A percentile compares a stretch with the other conserved stretches of the same genome.
phyloP scores from a whole-genome alignment of 2,113 vertebrate genomes.

The Muntiacus reevesi region DNA sequence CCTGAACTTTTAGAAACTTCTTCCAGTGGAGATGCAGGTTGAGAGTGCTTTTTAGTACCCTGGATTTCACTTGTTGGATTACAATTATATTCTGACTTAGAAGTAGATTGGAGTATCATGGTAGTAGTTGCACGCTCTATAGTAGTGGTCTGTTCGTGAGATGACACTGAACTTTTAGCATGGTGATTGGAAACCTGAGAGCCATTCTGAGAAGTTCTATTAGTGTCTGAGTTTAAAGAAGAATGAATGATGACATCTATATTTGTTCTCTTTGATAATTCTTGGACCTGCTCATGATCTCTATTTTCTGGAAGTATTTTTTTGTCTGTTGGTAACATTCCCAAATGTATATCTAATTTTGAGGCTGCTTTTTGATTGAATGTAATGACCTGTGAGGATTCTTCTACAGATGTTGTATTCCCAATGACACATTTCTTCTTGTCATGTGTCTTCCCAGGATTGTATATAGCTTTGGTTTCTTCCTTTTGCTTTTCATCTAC shows the following conservation, averaged over 20 bases:
- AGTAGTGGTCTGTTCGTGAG: background rate
- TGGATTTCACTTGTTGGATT: conserved; percentile 47
- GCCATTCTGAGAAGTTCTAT: conserved; percentile 57
- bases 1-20: conserved; percentile 54
- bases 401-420: conserved; percentile 53
- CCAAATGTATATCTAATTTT: conserved; percentile 43
- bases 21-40: conserved; percentile 25
- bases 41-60: conserved; percentile 28
- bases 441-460: conserved; percentile 64
- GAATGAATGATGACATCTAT: background rate
- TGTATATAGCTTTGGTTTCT: conserved; percentile 66
- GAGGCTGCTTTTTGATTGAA: conserved; percentile 47
- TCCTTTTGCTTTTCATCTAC: conserved; percentile 73
- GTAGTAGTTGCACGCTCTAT: background rate
- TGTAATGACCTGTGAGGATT: conserved; percentile 65
- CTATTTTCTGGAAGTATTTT: conserved; percentile 33
- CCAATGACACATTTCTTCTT: conserved; percentile 63
- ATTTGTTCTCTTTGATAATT: conserved; percentile 38
- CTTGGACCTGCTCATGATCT: conserved; percentile 28
- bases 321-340: conserved; percentile 33
- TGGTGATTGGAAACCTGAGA: conserved; percentile 20
- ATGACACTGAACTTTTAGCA: background rate
- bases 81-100: conserved; percentile 57
- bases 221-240: conserved; percentile 60
- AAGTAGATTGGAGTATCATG: conserved; percentile 7